Percentiles rank a stretch among this genome's conserved stretches.
Conservation (phyloP, 2,113 vertebrate species). For the Indri indri region DNA sequence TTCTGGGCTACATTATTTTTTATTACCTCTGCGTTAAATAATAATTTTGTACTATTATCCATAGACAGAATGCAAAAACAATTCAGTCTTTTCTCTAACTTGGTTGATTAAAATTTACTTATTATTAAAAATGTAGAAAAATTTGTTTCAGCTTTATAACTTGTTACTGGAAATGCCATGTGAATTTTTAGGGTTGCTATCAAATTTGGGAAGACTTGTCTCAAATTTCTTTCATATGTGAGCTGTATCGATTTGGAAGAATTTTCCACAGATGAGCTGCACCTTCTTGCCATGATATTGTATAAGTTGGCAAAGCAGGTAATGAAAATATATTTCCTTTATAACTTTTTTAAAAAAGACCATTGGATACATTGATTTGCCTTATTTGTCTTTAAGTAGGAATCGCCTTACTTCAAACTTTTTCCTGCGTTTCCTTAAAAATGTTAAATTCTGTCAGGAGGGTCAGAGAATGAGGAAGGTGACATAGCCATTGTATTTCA, state of each 20-base stretch:
- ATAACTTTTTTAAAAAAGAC: background rate
- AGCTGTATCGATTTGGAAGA: background rate
- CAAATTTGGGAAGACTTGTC: background rate
- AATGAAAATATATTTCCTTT: background rate
- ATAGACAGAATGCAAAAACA: background rate
- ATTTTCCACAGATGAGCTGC: background rate
- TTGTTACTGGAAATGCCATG: background rate
- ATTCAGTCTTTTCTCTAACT: background rate
- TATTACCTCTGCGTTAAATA: background rate
- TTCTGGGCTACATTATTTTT: background rate
- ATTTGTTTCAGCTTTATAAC: background rate
- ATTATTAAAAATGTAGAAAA: background rate
- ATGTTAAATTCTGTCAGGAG: background rate
- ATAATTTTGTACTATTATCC: background rate
- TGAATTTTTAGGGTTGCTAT: background rate
- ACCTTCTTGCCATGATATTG: background rate
- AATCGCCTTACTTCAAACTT: background rate
- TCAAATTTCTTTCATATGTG: background rate
- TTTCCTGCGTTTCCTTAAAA: background rate
- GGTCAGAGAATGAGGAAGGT: background rate
- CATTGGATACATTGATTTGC: background rate
- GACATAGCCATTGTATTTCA: background rate
- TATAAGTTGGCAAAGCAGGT: background rate
- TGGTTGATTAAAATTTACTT: constrained; percentile 15
- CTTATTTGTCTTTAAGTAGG: background rate